These are phyloP conservation scores for Cryptoblepharus egeriae DNA, from an alignment of 2,797 vertebrate genomes.

Conservation along the genomic window DNA sequence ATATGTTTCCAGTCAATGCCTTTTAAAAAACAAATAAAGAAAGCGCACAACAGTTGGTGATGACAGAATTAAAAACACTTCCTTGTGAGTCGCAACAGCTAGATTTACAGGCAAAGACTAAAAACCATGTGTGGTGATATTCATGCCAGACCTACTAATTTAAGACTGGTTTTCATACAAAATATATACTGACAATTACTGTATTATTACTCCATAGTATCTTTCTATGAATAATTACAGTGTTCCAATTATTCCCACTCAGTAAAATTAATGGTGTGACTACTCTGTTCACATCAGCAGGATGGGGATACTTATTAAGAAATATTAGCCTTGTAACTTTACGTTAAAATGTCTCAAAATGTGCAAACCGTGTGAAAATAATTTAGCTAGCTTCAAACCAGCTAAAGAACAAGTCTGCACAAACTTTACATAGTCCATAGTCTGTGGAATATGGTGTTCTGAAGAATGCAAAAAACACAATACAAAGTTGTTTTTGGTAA, in stretches of 20 bases:
- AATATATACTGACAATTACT: background rate
- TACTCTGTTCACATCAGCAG: conserved; percentile 2
- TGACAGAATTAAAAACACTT: background rate
- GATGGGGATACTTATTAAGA: conserved; percentile 24
- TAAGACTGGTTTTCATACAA: conserved; percentile 25
- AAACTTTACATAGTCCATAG: background rate
- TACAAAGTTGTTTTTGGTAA: background rate
- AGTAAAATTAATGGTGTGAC: conserved; percentile 21
- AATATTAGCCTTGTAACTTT: conserved; percentile 3
- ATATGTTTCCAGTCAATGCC: rapidly evolving
- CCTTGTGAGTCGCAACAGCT: background rate
- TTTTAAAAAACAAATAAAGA: background rate
- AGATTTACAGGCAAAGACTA: background rate
- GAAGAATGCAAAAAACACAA: rapidly evolving
- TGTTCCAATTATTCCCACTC: conserved; percentile 18
- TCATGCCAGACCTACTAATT: conserved; percentile 8
- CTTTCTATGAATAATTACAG: background rate
- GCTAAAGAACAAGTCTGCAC: background rate
- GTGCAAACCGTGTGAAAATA: background rate
- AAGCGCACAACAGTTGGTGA: background rate
- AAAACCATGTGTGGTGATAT: conserved; percentile 18
- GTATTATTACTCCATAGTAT: conserved; percentile 8
- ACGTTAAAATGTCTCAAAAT: conserved; percentile 1
- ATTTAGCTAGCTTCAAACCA: background rate
- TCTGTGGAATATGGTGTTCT: background rate